phyloP scores from a whole-genome alignment of 2,113 vertebrate species.

The Malurus elegans region DNA sequence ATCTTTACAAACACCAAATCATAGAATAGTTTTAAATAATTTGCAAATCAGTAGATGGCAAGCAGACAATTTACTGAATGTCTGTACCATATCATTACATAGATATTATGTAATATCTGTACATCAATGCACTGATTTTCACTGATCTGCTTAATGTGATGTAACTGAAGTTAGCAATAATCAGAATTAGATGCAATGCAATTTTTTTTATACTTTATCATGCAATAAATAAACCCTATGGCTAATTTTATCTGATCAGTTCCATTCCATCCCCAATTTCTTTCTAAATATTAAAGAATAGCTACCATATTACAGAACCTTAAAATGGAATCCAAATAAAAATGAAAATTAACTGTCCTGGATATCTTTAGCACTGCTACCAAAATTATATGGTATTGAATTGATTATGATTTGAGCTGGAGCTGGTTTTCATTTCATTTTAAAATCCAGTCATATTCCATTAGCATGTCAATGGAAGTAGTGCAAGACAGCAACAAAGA shows the following conservation, averaged over 20 bases:
- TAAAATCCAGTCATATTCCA: neutral
- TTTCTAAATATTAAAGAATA: neutral
- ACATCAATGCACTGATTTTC: neutral
- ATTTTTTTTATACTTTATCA: neutral
- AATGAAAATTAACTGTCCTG: neutral
- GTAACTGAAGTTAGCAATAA: neutral
- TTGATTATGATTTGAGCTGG: neutral
- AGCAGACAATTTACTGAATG: neutral
- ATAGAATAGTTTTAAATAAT: neutral
- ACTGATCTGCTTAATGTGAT: neutral
- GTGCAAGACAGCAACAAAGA: neutral
- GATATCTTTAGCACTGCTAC: neutral
- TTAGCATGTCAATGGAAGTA: neutral
- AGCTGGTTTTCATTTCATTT: neutral
- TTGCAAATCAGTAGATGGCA: neutral
- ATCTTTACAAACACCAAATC: neutral
- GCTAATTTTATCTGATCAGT: neutral
- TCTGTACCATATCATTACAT: neutral
- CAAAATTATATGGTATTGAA: neutral
- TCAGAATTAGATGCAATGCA: neutral
- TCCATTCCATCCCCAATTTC: neutral
- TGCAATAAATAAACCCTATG: neutral
- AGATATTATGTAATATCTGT: neutral
- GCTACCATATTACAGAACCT: neutral
- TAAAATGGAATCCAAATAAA: neutral